phyloP scores from a whole-genome alignment of 2,888 invertebrate species.

The Patella pellucida region DNA sequence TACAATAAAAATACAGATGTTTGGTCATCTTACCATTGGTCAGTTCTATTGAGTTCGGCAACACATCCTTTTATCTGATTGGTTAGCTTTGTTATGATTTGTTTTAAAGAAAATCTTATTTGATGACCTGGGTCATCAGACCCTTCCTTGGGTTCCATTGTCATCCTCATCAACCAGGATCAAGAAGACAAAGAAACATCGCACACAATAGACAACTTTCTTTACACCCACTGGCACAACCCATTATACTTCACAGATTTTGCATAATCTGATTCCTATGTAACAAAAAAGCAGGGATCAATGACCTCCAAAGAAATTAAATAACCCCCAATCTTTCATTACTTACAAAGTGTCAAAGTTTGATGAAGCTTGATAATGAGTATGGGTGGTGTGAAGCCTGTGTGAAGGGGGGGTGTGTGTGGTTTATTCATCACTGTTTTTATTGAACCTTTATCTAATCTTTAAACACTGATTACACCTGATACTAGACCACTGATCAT shows the following conservation, averaged over 20 bases:
- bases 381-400: neutral
- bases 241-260: neutral
- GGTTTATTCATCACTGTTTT: constrained; percentile 6
- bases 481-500: neutral
- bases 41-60: constrained; percentile 2
- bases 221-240: neutral
- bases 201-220: neutral
- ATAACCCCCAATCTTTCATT: constrained; percentile 9
- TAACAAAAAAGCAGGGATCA: constrained; percentile 9
- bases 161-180: neutral
- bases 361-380: constrained; percentile 11
- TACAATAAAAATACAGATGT: constrained; percentile 11
- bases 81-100: neutral
- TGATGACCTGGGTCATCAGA: neutral
- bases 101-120: constrained; percentile 11
- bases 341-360: constrained; percentile 10
- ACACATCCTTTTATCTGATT: neutral
- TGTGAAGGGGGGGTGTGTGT: neutral
- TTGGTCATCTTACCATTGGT: constrained; percentile 9
- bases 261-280: constrained; percentile 4
- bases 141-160: constrained; percentile 3
- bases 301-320: constrained; percentile 9
- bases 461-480: neutral
- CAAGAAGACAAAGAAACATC: constrained; percentile 4
- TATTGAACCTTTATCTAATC: constrained; percentile 6